phyloP scores from a whole-genome alignment of 1,140 invertebrate genomes.

The Microplitis mediator region DNA sequence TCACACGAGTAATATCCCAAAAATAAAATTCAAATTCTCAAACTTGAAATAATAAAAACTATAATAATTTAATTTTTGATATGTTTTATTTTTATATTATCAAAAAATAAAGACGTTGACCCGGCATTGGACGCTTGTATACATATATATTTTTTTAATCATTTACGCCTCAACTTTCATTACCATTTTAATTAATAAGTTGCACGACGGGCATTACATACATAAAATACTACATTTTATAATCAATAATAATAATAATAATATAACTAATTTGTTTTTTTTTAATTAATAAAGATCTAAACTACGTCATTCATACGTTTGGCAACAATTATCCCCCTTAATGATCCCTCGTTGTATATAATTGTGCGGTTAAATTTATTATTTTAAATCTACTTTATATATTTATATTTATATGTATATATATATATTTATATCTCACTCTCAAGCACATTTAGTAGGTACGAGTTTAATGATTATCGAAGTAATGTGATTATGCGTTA shows the following conservation, averaged over 20 bases:
- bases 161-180: conserved; percentile 39
- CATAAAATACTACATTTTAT: conserved; percentile 47
- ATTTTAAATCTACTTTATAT: neutral
- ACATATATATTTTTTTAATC: conserved; percentile 45
- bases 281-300: neutral
- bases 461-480: conserved; percentile 47
- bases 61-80: conserved; percentile 38
- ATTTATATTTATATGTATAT: neutral
- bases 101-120: conserved; percentile 42
- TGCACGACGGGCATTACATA: conserved; percentile 38
- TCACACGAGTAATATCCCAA: neutral
- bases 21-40: conserved; percentile 7
- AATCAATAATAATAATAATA: neutral
- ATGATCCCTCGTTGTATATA: conserved; percentile 47
- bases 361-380: conserved; percentile 40
- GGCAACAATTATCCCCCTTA: conserved; percentile 43
- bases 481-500: conserved; percentile 49
- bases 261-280: no score
- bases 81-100: conserved; percentile 33
- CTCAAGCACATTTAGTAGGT: conserved; percentile 47
- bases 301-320: conserved; percentile 53
- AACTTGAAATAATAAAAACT: conserved; percentile 7
- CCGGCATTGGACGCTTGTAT: conserved; percentile 49
- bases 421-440: neutral
- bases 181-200: neutral